These are phyloP conservation scores for Panagrolaimus sp. DNA, from an alignment of 1,140 invertebrate genomes.

Conservation along the genomic window DNA sequence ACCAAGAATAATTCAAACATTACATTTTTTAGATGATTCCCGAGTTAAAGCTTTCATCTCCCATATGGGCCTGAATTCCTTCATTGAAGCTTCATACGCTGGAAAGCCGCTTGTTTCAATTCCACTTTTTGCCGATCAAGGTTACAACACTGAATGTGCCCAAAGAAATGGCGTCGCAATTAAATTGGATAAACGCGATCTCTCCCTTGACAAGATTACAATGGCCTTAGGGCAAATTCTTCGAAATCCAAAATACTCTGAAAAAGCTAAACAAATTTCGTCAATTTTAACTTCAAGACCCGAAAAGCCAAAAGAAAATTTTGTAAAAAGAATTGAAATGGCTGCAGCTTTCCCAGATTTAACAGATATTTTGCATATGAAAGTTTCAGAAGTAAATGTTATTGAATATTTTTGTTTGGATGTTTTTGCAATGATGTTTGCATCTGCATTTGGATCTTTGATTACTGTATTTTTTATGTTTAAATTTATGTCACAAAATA, in stretches of 20 bases:
- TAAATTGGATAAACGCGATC: not conserved
- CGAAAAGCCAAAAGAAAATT: not conserved
- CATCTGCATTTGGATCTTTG: too few relatives aligned
- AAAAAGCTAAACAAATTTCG: not conserved
- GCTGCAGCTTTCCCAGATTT: slow-evolving; percentile 7
- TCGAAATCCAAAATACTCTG: slow-evolving; percentile 8
- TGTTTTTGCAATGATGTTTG: too few relatives aligned
- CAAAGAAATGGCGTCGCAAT: slow-evolving; percentile 21
- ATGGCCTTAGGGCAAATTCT: slow-evolving; percentile 19
- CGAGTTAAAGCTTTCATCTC: slow-evolving; percentile 38
- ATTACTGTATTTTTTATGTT: too few relatives aligned
- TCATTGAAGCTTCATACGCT: slow-evolving; percentile 30
- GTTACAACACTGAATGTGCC: slow-evolving; percentile 21
- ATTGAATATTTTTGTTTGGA: too few relatives aligned
- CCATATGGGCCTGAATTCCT: slow-evolving; percentile 38
- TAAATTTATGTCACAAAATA: too few relatives aligned
- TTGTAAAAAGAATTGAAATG: slow-evolving; percentile 16
- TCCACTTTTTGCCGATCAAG: slow-evolving; percentile 40
- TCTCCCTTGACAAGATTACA: slow-evolving; percentile 10
- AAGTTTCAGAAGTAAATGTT: too few relatives aligned
- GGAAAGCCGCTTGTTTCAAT: slow-evolving; percentile 35
- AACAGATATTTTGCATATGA: too few relatives aligned
- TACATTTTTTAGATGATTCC: slow-evolving; percentile 29
- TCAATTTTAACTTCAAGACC: not conserved
- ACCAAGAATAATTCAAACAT: too few relatives aligned